Base-by-base conservation (phyloP, 2,113 vertebrate species). In the Pachycephala philippinensis region DNA sequence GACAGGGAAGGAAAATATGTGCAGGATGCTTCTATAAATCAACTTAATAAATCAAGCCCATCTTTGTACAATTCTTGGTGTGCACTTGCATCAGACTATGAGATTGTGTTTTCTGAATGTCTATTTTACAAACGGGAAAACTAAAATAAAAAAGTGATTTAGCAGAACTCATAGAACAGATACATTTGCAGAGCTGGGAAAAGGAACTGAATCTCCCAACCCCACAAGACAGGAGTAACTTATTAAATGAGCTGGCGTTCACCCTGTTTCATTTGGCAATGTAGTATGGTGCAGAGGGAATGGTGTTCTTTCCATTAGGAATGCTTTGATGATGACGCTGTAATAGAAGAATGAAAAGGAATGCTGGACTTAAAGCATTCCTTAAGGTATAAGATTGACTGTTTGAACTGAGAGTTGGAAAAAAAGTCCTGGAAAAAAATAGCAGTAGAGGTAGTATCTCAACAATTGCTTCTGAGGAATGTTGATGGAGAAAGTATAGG, bases 261-360 rank as follows among this genome's bases (percentile, higher is more conserved):
- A 24, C 75, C 31, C 26, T 88, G 63, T 94, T 91, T 86, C 85
- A 68, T 79, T 94, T 95, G 87, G 92, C 92, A 90, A 0, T 26
- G 35, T 53, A 53, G 61, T 30, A 13, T 2, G 15, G 59, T 27
- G 56, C 27, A 71, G 72, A 60, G 54, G 64, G 52, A 95, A 83
- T 21, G 50, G 76, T 81, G 68, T 93, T 93, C 90, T 96, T 94
- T 90, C 92, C 79, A 91, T 86, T 64, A 85, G 64, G 59, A 96
- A 77, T 77, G 63, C 64, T 96, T 95, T n/a, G 1, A 83, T 91
- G 82, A 77, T 88, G 54, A 89, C 64, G 54, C 56, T 93, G 87
- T 44, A 80, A 56, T 15, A 81, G 90, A 93, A 81, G 82, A 95
- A 83, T 86, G 71, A 57, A 83, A 86, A 88, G 56, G 66, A 93